Conservation (phyloP, 2,797 vertebrate species). For the Sebastes oblongus region DNA sequence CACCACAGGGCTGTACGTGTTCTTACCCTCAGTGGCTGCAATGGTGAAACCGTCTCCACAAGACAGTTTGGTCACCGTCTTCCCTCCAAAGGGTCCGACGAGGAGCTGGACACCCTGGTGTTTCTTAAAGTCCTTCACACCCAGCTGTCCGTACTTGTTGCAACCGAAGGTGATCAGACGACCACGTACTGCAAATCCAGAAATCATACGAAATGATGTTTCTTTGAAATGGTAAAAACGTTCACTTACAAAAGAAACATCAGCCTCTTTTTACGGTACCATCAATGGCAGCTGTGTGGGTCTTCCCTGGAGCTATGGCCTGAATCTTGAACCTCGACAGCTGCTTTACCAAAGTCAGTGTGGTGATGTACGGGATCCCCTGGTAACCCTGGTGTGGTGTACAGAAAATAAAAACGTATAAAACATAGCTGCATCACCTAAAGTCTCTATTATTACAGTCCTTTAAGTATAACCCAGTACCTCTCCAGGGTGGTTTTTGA, state of each 20-base stretch:
- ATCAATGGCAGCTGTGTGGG: slow-evolving; percentile 95
- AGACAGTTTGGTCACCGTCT: slow-evolving; percentile 92
- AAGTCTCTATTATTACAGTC: not conserved
- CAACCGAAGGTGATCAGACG: slow-evolving; percentile 95
- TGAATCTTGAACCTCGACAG: slow-evolving; percentile 94
- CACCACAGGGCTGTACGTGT: not conserved
- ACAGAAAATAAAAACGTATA: not conserved
- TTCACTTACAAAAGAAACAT: not conserved
- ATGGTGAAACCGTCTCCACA: slow-evolving; percentile 99
- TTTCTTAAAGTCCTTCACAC: slow-evolving; percentile 97
- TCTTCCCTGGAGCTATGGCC: slow-evolving; percentile 91
- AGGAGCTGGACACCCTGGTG: slow-evolving; percentile 93
- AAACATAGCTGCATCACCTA: not conserved
- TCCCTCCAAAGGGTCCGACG: slow-evolving; percentile 93
- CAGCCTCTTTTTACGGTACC: slow-evolving; percentile 75
- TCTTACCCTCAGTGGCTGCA: slow-evolving; percentile 93
- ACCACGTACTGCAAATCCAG: slow-evolving; percentile 85
- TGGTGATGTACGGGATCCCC: slow-evolving; percentile 92
- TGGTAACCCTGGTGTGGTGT: slow-evolving; percentile 84
- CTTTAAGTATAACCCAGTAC: slow-evolving; percentile 50
- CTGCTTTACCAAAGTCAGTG: slow-evolving; percentile 93
- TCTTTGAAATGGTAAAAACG: not conserved
- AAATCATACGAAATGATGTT: not conserved
- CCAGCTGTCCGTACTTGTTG: slow-evolving; percentile 97
- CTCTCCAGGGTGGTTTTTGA: slow-evolving; percentile 90